Base-by-base conservation (phyloP, 1,140 invertebrate genomes). In the Temnothorax nylanderi region DNA sequence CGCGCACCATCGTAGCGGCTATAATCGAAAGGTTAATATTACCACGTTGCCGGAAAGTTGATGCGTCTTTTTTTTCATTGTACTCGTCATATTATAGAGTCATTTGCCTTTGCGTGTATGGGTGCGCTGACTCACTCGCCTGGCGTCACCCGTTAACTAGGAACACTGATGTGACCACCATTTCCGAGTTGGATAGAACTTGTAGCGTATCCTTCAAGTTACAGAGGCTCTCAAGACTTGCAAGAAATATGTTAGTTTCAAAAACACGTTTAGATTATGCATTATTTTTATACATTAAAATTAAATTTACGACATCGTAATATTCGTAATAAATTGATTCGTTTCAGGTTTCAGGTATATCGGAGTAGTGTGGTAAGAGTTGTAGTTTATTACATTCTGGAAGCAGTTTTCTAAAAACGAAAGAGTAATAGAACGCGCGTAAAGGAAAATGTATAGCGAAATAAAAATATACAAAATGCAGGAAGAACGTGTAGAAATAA, bases 81-180 rank as follows among this genome's bases (percentile, higher is more conserved):
- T 26, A 75, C 80, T 21, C 26, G 62, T 80, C 13, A 54, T 18
- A 71, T 58, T 37, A 74, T n/a, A 8, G 37, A 74, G 26, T 75
- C 67, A 26, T 56, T 82, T 34, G 51, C 26, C 41, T 74, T 62
- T 21, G 41, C 32, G 1, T 84, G 80, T 74, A 18, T 84, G 69
- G 41, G 54, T 74, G 51, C 67, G 80, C 80, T 84, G 80, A 84
- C 80, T 84, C 80, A 84, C 11, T 74, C 80, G 69, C 54, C 32
- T 58, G 80, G 80, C 80, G 80, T 84, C 80, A 62, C 41, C 54
- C 69, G 80, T 75, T 84, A 84, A 84, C 80, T 84, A 75, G 69
- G 49, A 69, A 81, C 64, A 54, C 11, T 81, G 77, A 84, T 74
- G 54, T 72, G 37, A 60, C 80, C 80, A 82, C 7, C 69, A 84